phyloP scores from a whole-genome alignment of 2,113 vertebrate genomes.

The Prunella himalayana region DNA sequence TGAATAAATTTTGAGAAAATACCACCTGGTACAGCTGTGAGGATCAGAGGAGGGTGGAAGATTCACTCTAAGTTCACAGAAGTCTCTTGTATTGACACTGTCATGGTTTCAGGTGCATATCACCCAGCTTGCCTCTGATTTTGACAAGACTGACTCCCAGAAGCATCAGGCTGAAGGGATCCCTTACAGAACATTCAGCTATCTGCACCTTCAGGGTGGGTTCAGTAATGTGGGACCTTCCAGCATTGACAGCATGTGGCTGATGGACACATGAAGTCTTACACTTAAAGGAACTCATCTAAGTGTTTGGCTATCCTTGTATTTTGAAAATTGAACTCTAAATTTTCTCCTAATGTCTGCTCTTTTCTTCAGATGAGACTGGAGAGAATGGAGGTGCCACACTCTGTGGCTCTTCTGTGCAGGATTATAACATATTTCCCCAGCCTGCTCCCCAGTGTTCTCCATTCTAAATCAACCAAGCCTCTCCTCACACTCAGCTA shows the following conservation, averaged over 20 bases:
- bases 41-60: neutral
- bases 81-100: neutral
- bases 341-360: neutral
- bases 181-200: neutral
- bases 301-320: neutral
- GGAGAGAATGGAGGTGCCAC: neutral
- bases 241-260: neutral
- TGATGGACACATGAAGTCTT: neutral
- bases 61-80: neutral
- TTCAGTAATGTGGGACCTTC: neutral
- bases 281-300: neutral
- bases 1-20: neutral
- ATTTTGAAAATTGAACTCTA: neutral
- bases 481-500: neutral
- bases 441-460: neutral
- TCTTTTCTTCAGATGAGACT: neutral
- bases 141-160: neutral
- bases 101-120: neutral
- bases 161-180: neutral
- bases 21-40: neutral
- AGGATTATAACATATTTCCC: neutral
- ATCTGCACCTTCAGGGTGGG: neutral
- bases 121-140: neutral
- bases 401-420: neutral
- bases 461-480: neutral